These are phyloP conservation scores for Bubo blakistoni DNA, from an alignment of 2,113 vertebrate genomes.

Conservation along the genomic window DNA sequence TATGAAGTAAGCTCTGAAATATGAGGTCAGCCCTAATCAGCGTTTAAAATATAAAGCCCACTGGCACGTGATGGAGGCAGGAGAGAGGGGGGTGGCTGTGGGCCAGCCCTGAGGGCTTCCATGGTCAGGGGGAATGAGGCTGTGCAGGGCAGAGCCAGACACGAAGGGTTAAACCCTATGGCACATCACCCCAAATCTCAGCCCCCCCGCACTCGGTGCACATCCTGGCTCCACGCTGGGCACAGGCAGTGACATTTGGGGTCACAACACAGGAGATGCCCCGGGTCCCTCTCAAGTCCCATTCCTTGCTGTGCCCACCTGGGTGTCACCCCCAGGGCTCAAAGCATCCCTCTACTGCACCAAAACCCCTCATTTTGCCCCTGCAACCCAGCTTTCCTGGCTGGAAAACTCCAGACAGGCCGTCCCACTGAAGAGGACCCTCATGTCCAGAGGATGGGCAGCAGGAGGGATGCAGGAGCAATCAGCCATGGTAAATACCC, in stretches of 20 bases:
- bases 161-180: neutral
- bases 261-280: neutral
- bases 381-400: neutral
- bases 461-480: neutral
- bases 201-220: neutral
- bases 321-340: neutral
- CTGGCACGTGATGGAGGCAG: neutral
- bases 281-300: neutral
- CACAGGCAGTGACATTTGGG: neutral
- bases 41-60: conserved; percentile 20
- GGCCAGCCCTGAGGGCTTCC: neutral
- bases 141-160: neutral
- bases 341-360: neutral
- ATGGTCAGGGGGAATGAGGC: neutral
- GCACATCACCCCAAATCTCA: neutral
- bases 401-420: neutral
- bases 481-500: neutral
- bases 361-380: neutral
- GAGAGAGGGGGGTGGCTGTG: neutral
- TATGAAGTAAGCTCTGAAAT: conserved; percentile 59
- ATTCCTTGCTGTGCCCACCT: neutral
- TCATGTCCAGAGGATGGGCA: neutral
- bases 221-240: rapidly evolving
- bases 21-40: conserved; percentile 61
- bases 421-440: neutral